phyloP scores from a whole-genome alignment of 1,140 invertebrate genomes.

The Apis cerana region DNA sequence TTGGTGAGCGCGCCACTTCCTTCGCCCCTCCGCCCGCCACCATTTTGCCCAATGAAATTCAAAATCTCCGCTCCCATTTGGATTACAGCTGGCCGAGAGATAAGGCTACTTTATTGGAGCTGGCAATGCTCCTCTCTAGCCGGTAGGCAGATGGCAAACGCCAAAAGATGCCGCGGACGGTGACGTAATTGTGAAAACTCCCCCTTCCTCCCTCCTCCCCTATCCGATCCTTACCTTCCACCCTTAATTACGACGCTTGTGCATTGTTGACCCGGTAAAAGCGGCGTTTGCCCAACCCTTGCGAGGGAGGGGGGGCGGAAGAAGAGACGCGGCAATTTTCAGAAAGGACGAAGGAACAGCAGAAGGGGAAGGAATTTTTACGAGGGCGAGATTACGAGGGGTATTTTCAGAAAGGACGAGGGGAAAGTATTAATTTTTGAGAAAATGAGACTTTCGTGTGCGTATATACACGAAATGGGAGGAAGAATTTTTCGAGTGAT shows the following conservation, averaged over 20 bases:
- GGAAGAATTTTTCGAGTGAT: background rate
- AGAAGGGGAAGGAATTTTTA: background rate
- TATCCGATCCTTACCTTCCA: background rate
- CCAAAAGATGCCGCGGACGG: conserved; percentile 21
- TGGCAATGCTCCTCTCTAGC: conserved; percentile 57
- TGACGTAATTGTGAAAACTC: conserved; percentile 34
- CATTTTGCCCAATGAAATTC: conserved; percentile 63
- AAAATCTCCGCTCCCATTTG: conserved; percentile 69
- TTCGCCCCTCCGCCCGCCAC: conserved; percentile 11
- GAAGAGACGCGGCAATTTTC: background rate
- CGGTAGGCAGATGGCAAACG: conserved; percentile 54
- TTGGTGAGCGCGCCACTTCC: conserved; percentile 20
- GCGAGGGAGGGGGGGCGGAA: background rate
- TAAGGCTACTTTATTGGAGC: conserved; percentile 70
- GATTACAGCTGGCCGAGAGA: conserved; percentile 62
- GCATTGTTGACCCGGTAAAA: background rate
- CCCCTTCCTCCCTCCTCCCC: background rate
- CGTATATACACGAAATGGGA: background rate
- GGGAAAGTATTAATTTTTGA: background rate
- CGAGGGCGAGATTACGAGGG: background rate
- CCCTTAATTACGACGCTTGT: background rate
- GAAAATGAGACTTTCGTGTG: no score
- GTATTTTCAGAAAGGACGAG: background rate
- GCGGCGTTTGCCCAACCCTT: background rate
- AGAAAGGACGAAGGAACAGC: background rate